These are phyloP conservation scores for Paracentrotus lividus DNA, from an alignment of 53 echinoderm and acorn worm species.

Conservation along the genomic window DNA sequence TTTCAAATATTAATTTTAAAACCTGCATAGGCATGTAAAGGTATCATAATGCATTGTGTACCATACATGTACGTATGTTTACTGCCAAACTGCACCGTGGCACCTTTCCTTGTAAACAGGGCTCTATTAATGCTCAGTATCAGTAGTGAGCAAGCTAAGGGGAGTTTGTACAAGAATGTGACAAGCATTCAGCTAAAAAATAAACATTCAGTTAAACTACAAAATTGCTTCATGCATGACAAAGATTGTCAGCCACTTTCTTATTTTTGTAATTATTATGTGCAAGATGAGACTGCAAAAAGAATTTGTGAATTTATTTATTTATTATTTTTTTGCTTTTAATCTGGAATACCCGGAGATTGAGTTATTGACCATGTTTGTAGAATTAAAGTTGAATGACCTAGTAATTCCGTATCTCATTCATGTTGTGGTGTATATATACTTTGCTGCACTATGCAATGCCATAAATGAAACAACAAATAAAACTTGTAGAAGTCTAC, in stretches of 20 bases:
- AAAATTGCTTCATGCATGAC: background rate
- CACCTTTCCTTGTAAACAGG: background rate
- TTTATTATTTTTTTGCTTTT: background rate
- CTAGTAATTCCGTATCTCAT: conserved; percentile 23
- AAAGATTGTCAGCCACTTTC: background rate
- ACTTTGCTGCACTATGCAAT: conserved; percentile 47
- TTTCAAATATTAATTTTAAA: background rate
- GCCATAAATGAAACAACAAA: background rate
- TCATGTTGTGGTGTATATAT: conserved; percentile 17
- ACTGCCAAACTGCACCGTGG: background rate
- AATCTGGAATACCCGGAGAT: conserved; percentile 35
- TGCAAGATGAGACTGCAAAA: background rate
- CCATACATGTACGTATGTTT: background rate
- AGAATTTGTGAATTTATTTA: background rate
- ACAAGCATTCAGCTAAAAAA: background rate
- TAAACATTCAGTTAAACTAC: background rate
- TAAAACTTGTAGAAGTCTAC: background rate
- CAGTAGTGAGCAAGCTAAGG: background rate
- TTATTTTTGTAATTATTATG: background rate
- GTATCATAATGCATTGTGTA: background rate
- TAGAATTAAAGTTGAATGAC: conserved; percentile 9
- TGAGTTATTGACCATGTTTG: conserved; percentile 15
- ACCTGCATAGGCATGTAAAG: background rate
- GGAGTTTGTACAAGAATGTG: background rate
- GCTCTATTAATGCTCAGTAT: background rate